Conservation (phyloP, 23 tunicate species). For the Oikopleura dioica region DNA sequence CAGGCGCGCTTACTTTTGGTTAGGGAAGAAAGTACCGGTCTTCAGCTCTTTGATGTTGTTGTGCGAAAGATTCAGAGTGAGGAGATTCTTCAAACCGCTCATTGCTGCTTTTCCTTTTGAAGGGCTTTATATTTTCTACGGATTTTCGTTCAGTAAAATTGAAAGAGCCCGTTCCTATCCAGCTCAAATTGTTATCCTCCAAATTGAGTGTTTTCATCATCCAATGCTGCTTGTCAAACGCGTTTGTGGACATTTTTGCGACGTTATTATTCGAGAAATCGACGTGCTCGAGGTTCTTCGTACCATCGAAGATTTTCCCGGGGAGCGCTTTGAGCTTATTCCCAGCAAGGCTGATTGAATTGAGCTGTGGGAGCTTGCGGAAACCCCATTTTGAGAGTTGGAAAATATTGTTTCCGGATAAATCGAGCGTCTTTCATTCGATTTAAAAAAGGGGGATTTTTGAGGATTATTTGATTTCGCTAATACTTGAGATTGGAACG, state of each 20-base stretch:
- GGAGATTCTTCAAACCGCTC: too few relatives aligned
- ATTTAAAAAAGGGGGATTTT: too few relatives aligned
- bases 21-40: too few relatives aligned
- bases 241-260: neutral
- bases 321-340: neutral
- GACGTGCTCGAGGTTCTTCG: neutral
- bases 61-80: too few relatives aligned
- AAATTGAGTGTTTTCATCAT: neutral
- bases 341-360: neutral
- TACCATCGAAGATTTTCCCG: neutral
- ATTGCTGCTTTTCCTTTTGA: too few relatives aligned
- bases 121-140: too few relatives aligned
- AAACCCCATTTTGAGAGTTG: slow-evolving; percentile 2
- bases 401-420: neutral
- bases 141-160: too few relatives aligned
- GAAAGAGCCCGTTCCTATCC: too few relatives aligned
- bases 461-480: too few relatives aligned
- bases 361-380: neutral
- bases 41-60: too few relatives aligned
- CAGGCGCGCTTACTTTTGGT: too few relatives aligned
- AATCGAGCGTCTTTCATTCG: neutral
- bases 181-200: neutral
- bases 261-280: neutral
- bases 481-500: too few relatives aligned
- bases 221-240: neutral